These are phyloP conservation scores for Flexamia atlantica DNA, from an alignment of 2,888 invertebrate species.

Conservation along the genomic window DNA sequence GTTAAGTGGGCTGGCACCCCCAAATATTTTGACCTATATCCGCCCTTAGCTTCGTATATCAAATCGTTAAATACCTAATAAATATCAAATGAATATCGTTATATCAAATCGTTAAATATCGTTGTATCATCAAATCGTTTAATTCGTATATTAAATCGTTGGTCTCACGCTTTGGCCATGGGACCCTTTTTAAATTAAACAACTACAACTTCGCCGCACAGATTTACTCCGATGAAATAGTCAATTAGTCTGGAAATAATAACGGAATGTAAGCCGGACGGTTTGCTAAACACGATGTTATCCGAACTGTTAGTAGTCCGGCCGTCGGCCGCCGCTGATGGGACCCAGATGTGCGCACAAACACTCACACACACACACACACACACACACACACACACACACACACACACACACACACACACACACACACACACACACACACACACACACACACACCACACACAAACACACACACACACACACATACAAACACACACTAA, in stretches of 20 bases:
- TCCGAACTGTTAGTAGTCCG: not conserved
- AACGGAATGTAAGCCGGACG: not conserved
- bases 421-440: not conserved
- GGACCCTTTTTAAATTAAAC: no score
- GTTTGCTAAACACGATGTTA: slow-evolving; percentile 12
- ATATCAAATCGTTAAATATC: no score
- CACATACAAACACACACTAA: not conserved
- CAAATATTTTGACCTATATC: no score
- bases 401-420: not conserved
- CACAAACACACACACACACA: not conserved
- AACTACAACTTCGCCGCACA: no score
- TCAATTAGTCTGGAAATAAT: not conserved
- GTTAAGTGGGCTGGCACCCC: no score
- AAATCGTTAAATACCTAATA: no score
- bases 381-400: not conserved
- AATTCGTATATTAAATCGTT: no score
- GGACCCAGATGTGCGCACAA: not conserved
- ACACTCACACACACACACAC: not conserved
- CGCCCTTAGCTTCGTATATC: no score
- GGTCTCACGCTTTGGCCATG: no score
- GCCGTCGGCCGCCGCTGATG: not conserved
- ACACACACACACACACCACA: not conserved
- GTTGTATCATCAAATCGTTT: no score
- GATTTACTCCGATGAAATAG: no score
- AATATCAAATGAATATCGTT: no score